Evolutionary conservation across 2,797 vertebrate genomes (phyloP).

Genomic region (Vireo griseus): DNA sequence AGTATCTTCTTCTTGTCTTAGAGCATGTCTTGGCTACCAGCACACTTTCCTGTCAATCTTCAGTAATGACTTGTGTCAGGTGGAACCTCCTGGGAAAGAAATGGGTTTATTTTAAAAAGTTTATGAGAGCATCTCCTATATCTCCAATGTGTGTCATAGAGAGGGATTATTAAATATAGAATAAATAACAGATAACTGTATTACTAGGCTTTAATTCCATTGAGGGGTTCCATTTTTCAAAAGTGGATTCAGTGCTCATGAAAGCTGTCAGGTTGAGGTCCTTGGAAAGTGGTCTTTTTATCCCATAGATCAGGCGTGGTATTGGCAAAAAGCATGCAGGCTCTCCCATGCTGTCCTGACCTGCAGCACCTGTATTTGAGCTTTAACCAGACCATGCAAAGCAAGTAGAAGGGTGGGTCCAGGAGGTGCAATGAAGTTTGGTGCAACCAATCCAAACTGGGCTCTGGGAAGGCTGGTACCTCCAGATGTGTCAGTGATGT

Average conservation of each 20-base stretch:
- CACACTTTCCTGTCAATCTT: constrained; percentile 71
- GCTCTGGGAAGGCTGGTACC: neutral
- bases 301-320: neutral
- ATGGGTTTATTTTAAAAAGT: constrained; percentile 71
- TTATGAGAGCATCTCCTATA: constrained; percentile 67
- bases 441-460: neutral
- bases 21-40: constrained; percentile 55
- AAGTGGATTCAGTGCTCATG: constrained; percentile 51
- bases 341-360: neutral
- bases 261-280: constrained; percentile 55
- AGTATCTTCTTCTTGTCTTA: constrained; percentile 50
- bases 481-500: accelerated
- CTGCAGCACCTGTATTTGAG: neutral
- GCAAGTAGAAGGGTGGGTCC: neutral
- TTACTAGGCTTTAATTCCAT: constrained; percentile 57
- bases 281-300: neutral
- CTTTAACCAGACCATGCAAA: neutral
- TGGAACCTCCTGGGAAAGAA: constrained; percentile 65
- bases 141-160: constrained; percentile 50
- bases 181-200: constrained; percentile 67
- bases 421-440: neutral
- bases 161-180: constrained; percentile 74
- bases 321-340: neutral
- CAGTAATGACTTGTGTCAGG: constrained; percentile 70
- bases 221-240: constrained; percentile 32